Evolutionary conservation across 2,797 vertebrate species (phyloP).

Genomic region (Buphagus erythrorhynchus): DNA sequence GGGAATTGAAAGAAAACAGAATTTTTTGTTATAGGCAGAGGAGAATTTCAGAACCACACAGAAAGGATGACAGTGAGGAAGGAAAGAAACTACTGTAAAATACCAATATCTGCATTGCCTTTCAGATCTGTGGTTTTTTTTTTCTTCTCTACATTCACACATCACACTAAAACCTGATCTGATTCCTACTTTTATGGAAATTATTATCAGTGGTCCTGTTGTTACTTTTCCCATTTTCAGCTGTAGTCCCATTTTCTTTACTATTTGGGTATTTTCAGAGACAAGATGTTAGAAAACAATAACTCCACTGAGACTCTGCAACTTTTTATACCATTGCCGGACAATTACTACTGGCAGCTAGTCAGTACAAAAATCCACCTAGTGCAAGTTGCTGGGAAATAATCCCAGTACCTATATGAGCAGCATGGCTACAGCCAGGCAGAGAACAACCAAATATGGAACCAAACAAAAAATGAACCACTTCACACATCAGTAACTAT

Average conservation of each 20-base stretch:
- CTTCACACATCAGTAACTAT: neutral
- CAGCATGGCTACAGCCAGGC: neutral
- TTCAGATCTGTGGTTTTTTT: neutral
- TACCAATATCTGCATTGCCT: neutral
- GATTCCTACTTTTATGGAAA: neutral
- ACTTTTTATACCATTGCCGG: neutral
- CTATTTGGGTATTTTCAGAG: neutral
- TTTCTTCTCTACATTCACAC: neutral
- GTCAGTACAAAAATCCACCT: conserved; percentile 7
- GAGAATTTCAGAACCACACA: neutral
- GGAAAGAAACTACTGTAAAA: neutral
- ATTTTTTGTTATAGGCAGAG: neutral
- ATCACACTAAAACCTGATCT: neutral
- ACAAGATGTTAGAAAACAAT: neutral
- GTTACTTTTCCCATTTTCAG: neutral
- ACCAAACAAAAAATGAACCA: neutral
- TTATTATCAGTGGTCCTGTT: neutral
- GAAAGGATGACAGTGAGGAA: neutral
- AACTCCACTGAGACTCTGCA: neutral
- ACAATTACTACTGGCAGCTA: neutral
- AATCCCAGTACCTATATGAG: neutral
- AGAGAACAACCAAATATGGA: neutral
- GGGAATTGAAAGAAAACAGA: neutral
- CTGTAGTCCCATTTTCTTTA: neutral
- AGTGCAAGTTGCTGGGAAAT: neutral